Base-by-base conservation (phyloP, 2,113 vertebrate genomes). In the Oophaga pumilio region DNA sequence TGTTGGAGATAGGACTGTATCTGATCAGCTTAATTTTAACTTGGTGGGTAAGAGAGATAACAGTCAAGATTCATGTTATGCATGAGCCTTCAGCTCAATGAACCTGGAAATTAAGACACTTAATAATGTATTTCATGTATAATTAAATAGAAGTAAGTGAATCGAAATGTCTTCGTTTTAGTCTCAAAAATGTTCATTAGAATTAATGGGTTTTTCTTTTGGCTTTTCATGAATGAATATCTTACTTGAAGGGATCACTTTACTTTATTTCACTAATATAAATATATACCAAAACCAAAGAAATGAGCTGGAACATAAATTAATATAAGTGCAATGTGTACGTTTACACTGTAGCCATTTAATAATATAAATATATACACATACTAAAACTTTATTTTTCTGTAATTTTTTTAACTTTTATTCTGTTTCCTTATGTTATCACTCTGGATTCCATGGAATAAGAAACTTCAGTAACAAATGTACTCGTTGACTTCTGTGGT, bases 11-110 rank as follows among this genome's bases (percentile, higher is more conserved):
- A 74, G 20, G 71, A 50, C 43, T 74, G 1, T 74, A 74, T 74
- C 71, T 74, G 71, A 74, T 74, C 71, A 50, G 71, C 43, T 74
- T 74, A 33, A 49, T 74, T 74, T 74, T 50, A 20, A 18, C 71
- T 74, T 9, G 71, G 43, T 50, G 71, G 33, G 18, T 50, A 74
- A 50, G 71, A 49, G 50, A 50, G 71, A 74, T 74, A 50, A 20
- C 15, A 74, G 71, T 1, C 43, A 22, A 49, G 71, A 74, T 22
- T 74, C 33, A 17, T 49, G 71, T 74, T 22, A 50, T 50, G 43
- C 18, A 50, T 22, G 17, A 74, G 71, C 71, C 43, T 74, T 28
- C 26, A 57, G 56, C 17, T 80, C 50, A 80, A 59, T 60, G 57
- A 77, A 53, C 76, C 76, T 77, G 50, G 11, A 56, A 77, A 77